phyloP scores from a whole-genome alignment of 1,140 invertebrate species.

The Aphidius gifuensis region DNA sequence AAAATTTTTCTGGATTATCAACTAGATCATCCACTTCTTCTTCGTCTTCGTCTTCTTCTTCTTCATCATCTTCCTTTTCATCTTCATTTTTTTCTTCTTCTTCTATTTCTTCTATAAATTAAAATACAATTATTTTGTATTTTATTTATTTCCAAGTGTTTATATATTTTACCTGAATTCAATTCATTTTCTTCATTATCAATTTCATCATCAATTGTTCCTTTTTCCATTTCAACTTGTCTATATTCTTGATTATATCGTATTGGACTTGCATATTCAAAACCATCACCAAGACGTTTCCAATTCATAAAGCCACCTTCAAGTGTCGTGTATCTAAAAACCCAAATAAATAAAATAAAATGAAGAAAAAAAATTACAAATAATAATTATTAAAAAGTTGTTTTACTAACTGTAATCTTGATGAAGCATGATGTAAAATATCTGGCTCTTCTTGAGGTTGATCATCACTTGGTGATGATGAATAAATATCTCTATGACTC shows the following conservation, averaged over 20 bases:
- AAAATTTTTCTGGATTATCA: slow-evolving; percentile 68
- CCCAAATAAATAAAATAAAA: neutral
- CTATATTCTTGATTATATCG: slow-evolving; percentile 60
- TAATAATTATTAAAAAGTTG: neutral
- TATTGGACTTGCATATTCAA: slow-evolving; percentile 58
- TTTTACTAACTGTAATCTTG: slow-evolving; percentile 40
- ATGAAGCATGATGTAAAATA: slow-evolving; percentile 50
- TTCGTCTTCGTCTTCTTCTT: slow-evolving; percentile 35
- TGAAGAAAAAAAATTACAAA: too few relatives aligned
- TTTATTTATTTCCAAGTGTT: slow-evolving; percentile 21
- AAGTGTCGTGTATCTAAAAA: slow-evolving; percentile 42
- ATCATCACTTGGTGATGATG: slow-evolving; percentile 32
- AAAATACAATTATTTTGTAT: too few relatives aligned
- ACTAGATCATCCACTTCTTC: slow-evolving; percentile 49
- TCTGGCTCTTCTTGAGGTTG: slow-evolving; percentile 42
- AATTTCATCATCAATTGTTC: slow-evolving; percentile 41
- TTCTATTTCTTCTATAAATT: slow-evolving; percentile 10
- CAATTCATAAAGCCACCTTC: slow-evolving; percentile 56
- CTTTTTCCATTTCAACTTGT: slow-evolving; percentile 54
- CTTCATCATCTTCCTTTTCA: neutral
- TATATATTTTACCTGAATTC: slow-evolving; percentile 19
- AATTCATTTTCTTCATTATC: slow-evolving; percentile 30
- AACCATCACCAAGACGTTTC: slow-evolving; percentile 53
- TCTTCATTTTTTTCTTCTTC: neutral
- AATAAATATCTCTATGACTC: slow-evolving; percentile 55